These are phyloP conservation scores for Dysmachus trigonus DNA, from an alignment of 2,888 invertebrate genomes.

Conservation along the genomic window DNA sequence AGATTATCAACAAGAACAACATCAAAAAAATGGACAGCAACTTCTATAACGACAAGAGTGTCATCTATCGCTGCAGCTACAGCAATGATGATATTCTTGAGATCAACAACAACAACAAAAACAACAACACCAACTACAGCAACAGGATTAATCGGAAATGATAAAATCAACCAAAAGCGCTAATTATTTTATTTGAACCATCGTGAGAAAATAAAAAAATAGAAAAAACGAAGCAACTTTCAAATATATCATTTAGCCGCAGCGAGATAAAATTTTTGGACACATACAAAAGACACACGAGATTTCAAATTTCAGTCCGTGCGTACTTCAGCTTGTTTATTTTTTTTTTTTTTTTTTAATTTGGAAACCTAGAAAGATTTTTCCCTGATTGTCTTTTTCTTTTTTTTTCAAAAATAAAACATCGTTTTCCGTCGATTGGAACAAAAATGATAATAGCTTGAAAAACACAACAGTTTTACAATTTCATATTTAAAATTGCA, in stretches of 20 bases:
- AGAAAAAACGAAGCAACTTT: conserved; percentile 20
- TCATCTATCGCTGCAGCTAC: not conserved
- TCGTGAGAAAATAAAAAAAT: conserved; percentile 11
- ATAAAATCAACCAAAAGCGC: not conserved
- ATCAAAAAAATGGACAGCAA: conserved; percentile 18
- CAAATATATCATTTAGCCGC: not conserved
- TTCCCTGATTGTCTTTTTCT: not conserved
- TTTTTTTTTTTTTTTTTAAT: not conserved
- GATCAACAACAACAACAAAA: not conserved
- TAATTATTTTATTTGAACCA: not conserved
- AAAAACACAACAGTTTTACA: not conserved
- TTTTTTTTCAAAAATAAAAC: not conserved
- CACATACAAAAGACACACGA: not conserved
- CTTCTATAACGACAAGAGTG: not conserved
- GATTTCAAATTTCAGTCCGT: not conserved
- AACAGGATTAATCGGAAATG: conserved; percentile 18
- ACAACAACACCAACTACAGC: conserved; percentile 35
- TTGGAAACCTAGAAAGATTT: not conserved
- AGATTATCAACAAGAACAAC: conserved; percentile 36
- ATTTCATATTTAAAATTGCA: not conserved
- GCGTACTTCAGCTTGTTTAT: not conserved
- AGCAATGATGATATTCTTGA: not conserved
- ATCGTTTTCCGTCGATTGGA: not conserved
- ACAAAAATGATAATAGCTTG: not conserved
- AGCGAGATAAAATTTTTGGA: not conserved